A percentile compares a stretch with the other conserved stretches of the same genome.
phyloP scores from a whole-genome alignment of 1,140 invertebrate species.

The Cephus cinctus region DNA sequence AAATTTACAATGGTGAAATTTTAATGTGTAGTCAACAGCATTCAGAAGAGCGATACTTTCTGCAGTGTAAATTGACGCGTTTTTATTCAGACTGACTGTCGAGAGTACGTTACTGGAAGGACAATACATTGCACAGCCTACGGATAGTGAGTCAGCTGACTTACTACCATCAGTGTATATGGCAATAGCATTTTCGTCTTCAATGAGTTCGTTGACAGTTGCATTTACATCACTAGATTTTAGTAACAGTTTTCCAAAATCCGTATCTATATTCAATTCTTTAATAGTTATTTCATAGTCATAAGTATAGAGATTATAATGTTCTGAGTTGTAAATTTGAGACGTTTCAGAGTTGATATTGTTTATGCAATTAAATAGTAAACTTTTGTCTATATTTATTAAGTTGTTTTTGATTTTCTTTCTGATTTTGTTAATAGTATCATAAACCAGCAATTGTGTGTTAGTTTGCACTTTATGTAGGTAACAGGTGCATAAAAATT shows the following conservation, averaged over 20 bases:
- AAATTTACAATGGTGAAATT: background rate
- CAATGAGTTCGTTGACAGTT: background rate
- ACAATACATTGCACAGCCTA: background rate
- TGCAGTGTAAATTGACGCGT: constrained; percentile 6
- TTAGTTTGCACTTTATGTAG: background rate
- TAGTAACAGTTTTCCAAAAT: background rate
- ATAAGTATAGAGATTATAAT: background rate
- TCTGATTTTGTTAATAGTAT: background rate
- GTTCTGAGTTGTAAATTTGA: too few relatives aligned
- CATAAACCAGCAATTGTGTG: background rate
- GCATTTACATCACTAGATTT: background rate
- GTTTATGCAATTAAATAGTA: background rate
- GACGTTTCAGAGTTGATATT: background rate
- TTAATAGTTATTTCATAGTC: background rate
- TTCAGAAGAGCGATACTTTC: constrained; percentile 3
- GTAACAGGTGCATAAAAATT: constrained; percentile 4
- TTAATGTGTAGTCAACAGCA: background rate
- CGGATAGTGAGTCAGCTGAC: background rate
- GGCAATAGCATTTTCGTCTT: too few relatives aligned
- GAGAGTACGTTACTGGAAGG: background rate
- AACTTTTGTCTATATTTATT: background rate
- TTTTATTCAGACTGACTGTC: background rate
- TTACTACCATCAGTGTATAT: constrained; percentile 11
- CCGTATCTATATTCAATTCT: background rate
- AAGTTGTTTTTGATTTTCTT: background rate